These are phyloP conservation scores for Trypoxylus dichotomus DNA, from an alignment of 1,140 invertebrate genomes.

Conservation along the genomic window DNA sequence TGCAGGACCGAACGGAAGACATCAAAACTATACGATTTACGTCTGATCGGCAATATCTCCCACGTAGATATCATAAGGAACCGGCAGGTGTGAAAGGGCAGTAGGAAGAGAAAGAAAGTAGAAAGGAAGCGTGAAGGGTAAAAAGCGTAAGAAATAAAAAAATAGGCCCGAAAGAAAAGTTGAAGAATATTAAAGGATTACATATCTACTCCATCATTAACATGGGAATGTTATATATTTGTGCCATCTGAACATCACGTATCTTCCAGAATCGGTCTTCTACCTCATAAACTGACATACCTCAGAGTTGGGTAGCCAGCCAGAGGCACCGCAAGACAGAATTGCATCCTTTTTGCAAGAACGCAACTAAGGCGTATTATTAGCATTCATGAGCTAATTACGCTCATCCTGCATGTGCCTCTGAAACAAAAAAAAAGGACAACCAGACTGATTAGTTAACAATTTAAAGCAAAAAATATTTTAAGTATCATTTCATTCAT, in stretches of 20 bases:
- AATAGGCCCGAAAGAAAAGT: not conserved
- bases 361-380: constrained; percentile 52
- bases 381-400: constrained; percentile 49
- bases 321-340: constrained; percentile 55
- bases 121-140: not conserved
- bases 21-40: constrained; percentile 26
- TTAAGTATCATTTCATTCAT: not conserved
- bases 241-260: constrained; percentile 42
- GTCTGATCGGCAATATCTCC: constrained; percentile 17
- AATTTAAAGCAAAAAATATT: not conserved
- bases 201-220: constrained; percentile 19
- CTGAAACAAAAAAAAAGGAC: constrained; percentile 68
- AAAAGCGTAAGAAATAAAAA: not conserved
- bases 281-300: constrained; percentile 47
- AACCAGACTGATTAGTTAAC: constrained; percentile 63
- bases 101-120: not conserved
- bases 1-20: constrained; percentile 52
- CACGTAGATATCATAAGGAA: constrained; percentile 22
- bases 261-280: constrained; percentile 48
- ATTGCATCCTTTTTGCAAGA: constrained; percentile 51
- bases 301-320: constrained; percentile 45
- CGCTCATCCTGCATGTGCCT: constrained; percentile 73
- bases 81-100: not conserved
- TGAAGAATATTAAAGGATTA: constrained; percentile 26
- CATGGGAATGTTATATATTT: constrained; percentile 35